These are phyloP conservation scores for Trematomus bernacchii DNA, from an alignment of 2,797 vertebrate species.

Conservation along the genomic window DNA sequence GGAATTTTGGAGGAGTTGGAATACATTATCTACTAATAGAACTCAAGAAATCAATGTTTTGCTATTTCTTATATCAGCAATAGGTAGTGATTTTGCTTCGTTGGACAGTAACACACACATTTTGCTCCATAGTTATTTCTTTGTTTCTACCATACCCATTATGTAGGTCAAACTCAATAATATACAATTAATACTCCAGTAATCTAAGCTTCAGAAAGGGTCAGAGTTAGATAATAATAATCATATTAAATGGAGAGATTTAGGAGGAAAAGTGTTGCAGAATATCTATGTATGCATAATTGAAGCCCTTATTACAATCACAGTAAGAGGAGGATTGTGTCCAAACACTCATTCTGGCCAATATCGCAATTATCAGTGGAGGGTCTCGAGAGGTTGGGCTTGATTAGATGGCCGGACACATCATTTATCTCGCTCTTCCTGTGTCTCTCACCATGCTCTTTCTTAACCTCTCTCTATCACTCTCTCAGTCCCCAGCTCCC, in stretches of 20 bases:
- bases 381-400: slow-evolving; percentile 67
- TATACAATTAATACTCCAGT: background rate
- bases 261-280: slow-evolving; percentile 5
- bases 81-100: background rate
- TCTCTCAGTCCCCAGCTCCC: slow-evolving; percentile 93
- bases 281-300: slow-evolving; percentile 63
- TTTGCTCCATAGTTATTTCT: background rate
- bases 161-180: background rate
- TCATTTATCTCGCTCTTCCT: slow-evolving; percentile 38
- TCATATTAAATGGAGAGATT: slow-evolving; percentile 8
- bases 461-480: background rate
- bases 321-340: slow-evolving; percentile 64
- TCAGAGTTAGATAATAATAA: background rate
- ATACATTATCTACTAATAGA: background rate
- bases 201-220: slow-evolving; percentile 11
- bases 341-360: slow-evolving; percentile 70
- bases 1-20: background rate
- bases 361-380: slow-evolving; percentile 69
- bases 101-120: background rate
- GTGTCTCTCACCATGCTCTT: slow-evolving; percentile 6
- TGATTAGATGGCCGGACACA: slow-evolving; percentile 73
- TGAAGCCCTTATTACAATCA: slow-evolving; percentile 73
- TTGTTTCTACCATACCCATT: background rate
- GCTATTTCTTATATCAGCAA: background rate
- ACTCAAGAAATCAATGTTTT: background rate